phyloP scores from a whole-genome alignment of 1,140 invertebrate species.

The Bombus impatiens region DNA sequence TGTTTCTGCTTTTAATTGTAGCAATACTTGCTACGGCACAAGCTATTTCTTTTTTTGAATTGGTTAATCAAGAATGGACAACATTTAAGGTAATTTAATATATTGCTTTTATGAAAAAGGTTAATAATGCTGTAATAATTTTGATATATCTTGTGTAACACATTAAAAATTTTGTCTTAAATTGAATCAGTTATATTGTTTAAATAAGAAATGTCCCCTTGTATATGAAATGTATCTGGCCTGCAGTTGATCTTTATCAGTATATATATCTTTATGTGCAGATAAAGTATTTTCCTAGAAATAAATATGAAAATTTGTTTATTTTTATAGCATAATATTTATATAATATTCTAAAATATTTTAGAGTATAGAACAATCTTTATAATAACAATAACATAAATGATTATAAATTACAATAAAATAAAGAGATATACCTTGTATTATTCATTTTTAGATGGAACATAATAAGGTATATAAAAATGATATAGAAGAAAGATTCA shows the following conservation, averaged over 20 bases:
- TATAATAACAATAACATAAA: neutral
- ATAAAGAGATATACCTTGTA: neutral
- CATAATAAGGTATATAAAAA: conserved; percentile 89
- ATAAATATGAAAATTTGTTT: conserved; percentile 3
- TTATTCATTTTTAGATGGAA: conserved; percentile 82
- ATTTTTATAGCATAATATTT: neutral
- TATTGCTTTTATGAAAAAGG: neutral
- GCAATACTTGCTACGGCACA: conserved; percentile 80
- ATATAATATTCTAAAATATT: neutral
- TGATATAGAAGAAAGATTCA: conserved; percentile 90
- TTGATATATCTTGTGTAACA: neutral
- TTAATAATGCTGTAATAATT: neutral
- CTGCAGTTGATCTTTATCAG: neutral
- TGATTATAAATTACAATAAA: conserved; percentile 28
- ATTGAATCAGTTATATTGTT: neutral
- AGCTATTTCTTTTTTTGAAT: conserved; percentile 87
- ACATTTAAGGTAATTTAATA: conserved; percentile 86
- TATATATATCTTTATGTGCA: neutral
- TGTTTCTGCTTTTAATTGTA: conserved; percentile 80
- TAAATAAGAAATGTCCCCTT: neutral
- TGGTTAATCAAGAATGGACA: conserved; percentile 89
- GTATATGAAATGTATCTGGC: too few species aligned
- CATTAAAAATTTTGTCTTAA: neutral
- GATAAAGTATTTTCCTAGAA: neutral
- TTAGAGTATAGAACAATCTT: too few species aligned